These are phyloP conservation scores for Thamnophis elegans DNA, from an alignment of 2,797 vertebrate species.

Conservation along the genomic window DNA sequence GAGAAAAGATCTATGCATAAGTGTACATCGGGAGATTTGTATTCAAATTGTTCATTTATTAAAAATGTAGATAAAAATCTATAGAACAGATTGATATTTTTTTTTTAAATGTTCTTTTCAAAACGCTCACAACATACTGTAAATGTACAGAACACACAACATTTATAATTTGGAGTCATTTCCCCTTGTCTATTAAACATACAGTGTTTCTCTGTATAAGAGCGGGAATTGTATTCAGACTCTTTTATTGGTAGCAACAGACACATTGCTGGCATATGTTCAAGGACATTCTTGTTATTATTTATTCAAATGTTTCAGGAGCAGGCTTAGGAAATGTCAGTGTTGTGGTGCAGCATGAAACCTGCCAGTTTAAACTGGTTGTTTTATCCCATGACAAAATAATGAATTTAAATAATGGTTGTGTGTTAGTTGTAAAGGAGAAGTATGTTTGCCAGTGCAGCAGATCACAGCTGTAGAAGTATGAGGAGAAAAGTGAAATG, in stretches of 20 bases:
- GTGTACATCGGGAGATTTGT: neutral
- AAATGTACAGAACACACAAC: neutral
- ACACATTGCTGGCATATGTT: neutral
- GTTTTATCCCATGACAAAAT: neutral
- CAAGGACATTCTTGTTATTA: neutral
- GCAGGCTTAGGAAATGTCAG: neutral
- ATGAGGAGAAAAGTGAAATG: neutral
- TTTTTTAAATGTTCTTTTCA: neutral
- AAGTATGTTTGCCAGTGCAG: neutral
- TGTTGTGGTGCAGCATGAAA: neutral
- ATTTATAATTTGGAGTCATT: neutral
- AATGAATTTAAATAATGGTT: neutral
- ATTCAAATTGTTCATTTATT: neutral
- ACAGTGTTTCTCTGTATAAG: neutral
- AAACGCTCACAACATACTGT: neutral
- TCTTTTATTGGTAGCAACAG: neutral
- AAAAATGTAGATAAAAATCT: neutral
- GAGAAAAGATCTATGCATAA: neutral
- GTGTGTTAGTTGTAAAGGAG: neutral
- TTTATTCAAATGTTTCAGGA: neutral
- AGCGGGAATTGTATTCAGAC: neutral
- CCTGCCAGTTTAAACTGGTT: neutral
- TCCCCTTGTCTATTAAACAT: neutral
- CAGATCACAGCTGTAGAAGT: neutral
- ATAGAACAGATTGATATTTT: neutral